Evolutionary conservation across 37 sponge, comb jelly and placozoan species (phyloP).

Genomic region (Mnemiopsis leidyi): DNA sequence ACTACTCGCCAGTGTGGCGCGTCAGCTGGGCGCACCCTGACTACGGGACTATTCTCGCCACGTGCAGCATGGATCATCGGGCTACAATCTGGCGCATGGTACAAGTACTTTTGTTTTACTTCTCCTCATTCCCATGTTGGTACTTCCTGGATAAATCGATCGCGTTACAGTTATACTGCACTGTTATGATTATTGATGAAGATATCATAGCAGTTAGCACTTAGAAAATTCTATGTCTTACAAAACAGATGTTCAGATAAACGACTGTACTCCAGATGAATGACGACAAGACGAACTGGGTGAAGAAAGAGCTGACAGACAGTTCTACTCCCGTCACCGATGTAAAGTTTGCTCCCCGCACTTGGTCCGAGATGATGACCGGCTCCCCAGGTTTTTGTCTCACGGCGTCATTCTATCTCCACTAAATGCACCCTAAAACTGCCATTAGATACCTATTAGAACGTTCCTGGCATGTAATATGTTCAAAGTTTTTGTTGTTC

Average conservation of each 20-base stretch:
- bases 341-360: constrained; percentile 51
- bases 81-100: constrained; percentile 63
- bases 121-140: too few relatives aligned
- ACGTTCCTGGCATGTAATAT: too few relatives aligned
- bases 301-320: constrained; percentile 40
- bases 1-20: constrained; percentile 33
- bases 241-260: too few relatives aligned
- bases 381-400: constrained; percentile 1
- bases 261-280: constrained; percentile 21
- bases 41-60: constrained; percentile 27
- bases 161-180: background rate
- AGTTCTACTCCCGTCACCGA: constrained; percentile 51
- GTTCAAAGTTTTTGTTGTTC: too few relatives aligned
- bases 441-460: too few relatives aligned
- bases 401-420: too few relatives aligned
- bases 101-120: too few relatives aligned
- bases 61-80: constrained; percentile 56
- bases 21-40: constrained; percentile 59
- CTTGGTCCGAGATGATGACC: constrained; percentile 48
- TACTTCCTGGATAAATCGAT: background rate
- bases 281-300: constrained; percentile 29
- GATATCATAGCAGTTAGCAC: too few relatives aligned
- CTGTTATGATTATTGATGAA: background rate
- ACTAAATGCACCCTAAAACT: too few relatives aligned
- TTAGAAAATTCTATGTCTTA: too few relatives aligned